A percentile compares a stretch with the other conserved stretches of the same genome.
These are phyloP conservation scores for Melipona bicolor DNA, from an alignment of 2,888 invertebrate genomes.

Conservation along the genomic window DNA sequence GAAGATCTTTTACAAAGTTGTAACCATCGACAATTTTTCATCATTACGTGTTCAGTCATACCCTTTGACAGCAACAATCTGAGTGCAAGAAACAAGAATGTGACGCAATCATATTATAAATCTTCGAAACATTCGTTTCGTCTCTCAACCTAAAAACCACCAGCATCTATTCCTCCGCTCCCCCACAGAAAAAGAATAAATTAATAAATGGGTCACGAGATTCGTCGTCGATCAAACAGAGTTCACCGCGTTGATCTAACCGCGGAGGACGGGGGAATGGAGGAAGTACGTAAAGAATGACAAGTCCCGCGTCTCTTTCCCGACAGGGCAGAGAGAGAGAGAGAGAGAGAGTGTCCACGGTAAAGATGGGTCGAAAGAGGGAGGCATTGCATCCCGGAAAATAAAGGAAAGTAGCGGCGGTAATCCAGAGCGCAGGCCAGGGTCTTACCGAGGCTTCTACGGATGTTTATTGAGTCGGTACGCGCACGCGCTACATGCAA, in stretches of 20 bases:
- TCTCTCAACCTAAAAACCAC: too few relatives aligned
- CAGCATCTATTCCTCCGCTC: too few relatives aligned
- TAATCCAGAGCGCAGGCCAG: slow-evolving; percentile 82
- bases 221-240: not conserved
- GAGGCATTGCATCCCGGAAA: slow-evolving; percentile 74
- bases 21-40: too few relatives aligned
- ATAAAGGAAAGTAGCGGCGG: slow-evolving; percentile 79
- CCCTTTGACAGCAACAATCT: too few relatives aligned
- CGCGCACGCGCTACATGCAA: slow-evolving; percentile 79
- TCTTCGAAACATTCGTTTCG: too few relatives aligned
- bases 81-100: too few relatives aligned
- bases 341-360: slow-evolving; percentile 24
- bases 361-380: slow-evolving; percentile 58
- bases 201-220: not conserved
- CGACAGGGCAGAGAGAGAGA: slow-evolving; percentile 41
- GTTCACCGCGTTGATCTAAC: not conserved
- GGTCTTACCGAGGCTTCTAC: slow-evolving; percentile 81
- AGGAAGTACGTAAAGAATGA: slow-evolving; percentile 61
- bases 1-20: too few relatives aligned
- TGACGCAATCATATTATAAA: too few relatives aligned
- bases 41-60: too few relatives aligned
- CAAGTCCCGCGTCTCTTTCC: slow-evolving; percentile 50
- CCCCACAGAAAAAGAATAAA: too few relatives aligned
- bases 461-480: slow-evolving; percentile 83
- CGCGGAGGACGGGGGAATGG: not conserved